Conservation (phyloP, 2,888 invertebrate genomes). For the Tetrapedia diversipes region DNA sequence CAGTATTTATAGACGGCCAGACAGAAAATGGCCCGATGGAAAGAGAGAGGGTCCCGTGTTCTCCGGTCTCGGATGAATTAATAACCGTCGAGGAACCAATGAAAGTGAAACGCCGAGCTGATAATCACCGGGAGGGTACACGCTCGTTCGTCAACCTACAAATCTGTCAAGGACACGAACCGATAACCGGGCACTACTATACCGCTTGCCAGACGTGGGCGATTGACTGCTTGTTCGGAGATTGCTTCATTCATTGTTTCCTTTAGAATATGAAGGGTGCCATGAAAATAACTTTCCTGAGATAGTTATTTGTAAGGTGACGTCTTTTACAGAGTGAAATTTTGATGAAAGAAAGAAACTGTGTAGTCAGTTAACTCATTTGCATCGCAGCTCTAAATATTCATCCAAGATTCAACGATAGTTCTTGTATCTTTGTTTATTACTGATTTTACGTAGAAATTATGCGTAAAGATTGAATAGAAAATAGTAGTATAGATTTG, state of each 20-base stretch:
- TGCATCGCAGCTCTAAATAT: too few species aligned
- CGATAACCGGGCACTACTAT: neutral
- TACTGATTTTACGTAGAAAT: too few species aligned
- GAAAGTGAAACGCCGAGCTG: constrained; percentile 57
- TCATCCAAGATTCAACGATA: too few species aligned
- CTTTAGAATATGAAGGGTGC: too few species aligned
- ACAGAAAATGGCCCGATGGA: constrained; percentile 56
- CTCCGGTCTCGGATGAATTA: constrained; percentile 56
- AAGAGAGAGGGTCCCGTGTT: constrained; percentile 43
- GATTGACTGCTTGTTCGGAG: constrained; percentile 11
- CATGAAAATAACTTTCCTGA: too few species aligned
- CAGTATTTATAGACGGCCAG: constrained; percentile 63
- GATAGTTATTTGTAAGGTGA: too few species aligned
- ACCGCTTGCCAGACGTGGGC: neutral
- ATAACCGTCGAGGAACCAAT: constrained; percentile 62
- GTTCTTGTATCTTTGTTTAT: too few species aligned
- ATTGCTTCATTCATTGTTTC: constrained; percentile 28
- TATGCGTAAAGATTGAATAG: too few species aligned
- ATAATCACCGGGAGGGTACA: constrained; percentile 24
- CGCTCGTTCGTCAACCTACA: constrained; percentile 31
- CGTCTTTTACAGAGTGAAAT: too few species aligned
- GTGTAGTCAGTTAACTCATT: too few species aligned
- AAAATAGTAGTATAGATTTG: too few species aligned
- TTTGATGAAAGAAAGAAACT: too few species aligned
- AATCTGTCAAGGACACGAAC: constrained; percentile 52